phyloP scores from a whole-genome alignment of 2,888 invertebrate genomes.

The Cheilosia grossa region DNA sequence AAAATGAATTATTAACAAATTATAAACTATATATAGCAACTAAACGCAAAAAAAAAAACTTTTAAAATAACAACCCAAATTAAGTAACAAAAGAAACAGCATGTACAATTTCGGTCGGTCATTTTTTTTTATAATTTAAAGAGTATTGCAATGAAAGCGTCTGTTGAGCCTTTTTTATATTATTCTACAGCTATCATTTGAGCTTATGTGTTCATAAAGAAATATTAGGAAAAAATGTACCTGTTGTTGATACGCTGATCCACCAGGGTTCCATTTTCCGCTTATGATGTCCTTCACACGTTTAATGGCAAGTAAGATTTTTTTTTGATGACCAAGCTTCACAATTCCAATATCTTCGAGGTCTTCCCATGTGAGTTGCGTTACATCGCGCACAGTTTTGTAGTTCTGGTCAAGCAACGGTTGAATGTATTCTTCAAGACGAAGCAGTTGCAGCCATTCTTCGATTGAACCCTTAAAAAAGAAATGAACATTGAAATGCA shows the following conservation, averaged over 20 bases:
- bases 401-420: conserved; percentile 96
- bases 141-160: conserved; percentile 18
- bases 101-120: conserved; percentile 34
- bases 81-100: background rate
- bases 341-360: conserved; percentile 98
- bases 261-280: conserved; percentile 87
- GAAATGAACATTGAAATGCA: conserved; percentile 31
- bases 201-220: no score
- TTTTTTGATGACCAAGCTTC: conserved; percentile 98
- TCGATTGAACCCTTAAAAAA: conserved; percentile 91
- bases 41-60: conserved; percentile 21
- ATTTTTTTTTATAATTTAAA: background rate
- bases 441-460: conserved; percentile 96
- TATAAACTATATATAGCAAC: conserved; percentile 38
- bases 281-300: conserved; percentile 96
- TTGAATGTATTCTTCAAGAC: conserved; percentile 96
- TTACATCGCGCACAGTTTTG: conserved; percentile 95
- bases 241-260: conserved; percentile 82
- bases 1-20: conserved; percentile 11
- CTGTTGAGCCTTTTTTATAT: conserved; percentile 9
- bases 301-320: conserved; percentile 97
- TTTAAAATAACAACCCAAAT: conserved; percentile 15
- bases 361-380: conserved; percentile 99
- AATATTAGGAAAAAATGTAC: conserved; percentile 70
- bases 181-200: conserved; percentile 3